These are phyloP conservation scores for Chamaetylas fuelleborni DNA, from an alignment of 2,113 vertebrate species.

Conservation along the genomic window DNA sequence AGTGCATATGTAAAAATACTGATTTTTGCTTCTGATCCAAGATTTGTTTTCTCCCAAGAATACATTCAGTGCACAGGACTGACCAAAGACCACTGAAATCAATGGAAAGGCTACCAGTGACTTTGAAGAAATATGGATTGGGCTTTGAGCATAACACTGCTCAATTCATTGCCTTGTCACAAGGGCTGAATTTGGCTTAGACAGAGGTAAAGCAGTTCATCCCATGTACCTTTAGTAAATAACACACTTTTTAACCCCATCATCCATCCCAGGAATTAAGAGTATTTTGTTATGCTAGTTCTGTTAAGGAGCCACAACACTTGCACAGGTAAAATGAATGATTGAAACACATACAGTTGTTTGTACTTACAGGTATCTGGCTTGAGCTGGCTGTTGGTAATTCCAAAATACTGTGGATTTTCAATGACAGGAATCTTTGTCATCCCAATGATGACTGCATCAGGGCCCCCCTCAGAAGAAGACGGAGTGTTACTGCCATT, in stretches of 20 bases:
- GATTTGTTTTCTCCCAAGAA: constrained; percentile 21
- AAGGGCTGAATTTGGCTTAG: constrained; percentile 29
- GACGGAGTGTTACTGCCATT: constrained; percentile 94
- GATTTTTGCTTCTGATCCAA: background rate
- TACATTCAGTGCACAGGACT: background rate
- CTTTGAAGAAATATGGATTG: background rate
- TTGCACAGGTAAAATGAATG: constrained; percentile 3
- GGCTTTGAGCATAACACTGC: background rate
- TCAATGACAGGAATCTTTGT: constrained; percentile 96
- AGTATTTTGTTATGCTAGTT: background rate
- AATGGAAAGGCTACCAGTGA: constrained; percentile 38
- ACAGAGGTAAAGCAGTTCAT: constrained; percentile 31
- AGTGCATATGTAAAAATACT: background rate
- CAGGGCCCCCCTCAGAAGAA: constrained; percentile 91
- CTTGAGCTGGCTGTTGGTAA: constrained; percentile 91
- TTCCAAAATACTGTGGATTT: constrained; percentile 96
- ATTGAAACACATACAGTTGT: constrained; percentile 11
- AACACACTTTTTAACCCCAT: background rate
- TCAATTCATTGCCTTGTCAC: background rate
- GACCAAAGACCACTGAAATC: constrained; percentile 63
- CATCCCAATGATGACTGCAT: constrained; percentile 95
- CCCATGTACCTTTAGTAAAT: background rate
- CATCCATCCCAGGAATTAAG: background rate
- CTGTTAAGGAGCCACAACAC: constrained; percentile 11
- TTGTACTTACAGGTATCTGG: constrained; percentile 92